Evolutionary conservation across 2,113 vertebrate species (phyloP).

Genomic region (Poeciliopsis retropinna): DNA sequence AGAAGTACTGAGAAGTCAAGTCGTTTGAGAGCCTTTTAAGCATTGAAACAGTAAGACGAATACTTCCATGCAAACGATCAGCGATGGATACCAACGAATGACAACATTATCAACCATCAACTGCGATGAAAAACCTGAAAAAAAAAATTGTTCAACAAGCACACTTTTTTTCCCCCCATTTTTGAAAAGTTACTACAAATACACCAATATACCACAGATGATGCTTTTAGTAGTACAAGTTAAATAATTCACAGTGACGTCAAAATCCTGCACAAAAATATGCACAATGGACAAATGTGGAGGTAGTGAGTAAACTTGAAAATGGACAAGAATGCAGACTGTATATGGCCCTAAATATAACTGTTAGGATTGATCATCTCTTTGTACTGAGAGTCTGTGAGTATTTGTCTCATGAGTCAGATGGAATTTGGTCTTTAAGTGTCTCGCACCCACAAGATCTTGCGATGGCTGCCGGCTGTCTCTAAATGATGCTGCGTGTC

Average conservation of each 20-base stretch:
- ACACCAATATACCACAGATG: too few relatives aligned
- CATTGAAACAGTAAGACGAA: neutral
- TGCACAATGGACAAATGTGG: neutral
- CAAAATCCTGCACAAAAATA: neutral
- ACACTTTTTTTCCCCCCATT: too few relatives aligned
- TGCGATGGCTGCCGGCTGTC: constrained; percentile 31
- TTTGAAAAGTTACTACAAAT: too few relatives aligned
- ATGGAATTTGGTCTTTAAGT: constrained; percentile 23
- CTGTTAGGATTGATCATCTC: constrained; percentile 35
- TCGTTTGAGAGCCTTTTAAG: neutral
- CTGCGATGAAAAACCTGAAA: neutral
- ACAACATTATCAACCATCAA: neutral
- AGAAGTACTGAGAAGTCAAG: neutral
- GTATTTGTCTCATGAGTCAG: constrained; percentile 25
- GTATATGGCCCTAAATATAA: constrained; percentile 43
- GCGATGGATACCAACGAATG: too few relatives aligned
- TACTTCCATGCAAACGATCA: neutral
- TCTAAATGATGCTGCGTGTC: constrained; percentile 41
- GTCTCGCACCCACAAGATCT: constrained; percentile 39
- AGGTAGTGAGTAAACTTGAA: constrained; percentile 1
- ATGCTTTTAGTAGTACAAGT: neutral
- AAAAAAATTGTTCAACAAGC: too few relatives aligned
- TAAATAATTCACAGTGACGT: neutral
- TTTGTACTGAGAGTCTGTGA: constrained; percentile 34
- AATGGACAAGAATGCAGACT: constrained; percentile 28